Percentiles rank a stretch among this genome's conserved stretches.
Conservation (phyloP, 1,140 invertebrate genomes). For the Helicoverpa armigera region DNA sequence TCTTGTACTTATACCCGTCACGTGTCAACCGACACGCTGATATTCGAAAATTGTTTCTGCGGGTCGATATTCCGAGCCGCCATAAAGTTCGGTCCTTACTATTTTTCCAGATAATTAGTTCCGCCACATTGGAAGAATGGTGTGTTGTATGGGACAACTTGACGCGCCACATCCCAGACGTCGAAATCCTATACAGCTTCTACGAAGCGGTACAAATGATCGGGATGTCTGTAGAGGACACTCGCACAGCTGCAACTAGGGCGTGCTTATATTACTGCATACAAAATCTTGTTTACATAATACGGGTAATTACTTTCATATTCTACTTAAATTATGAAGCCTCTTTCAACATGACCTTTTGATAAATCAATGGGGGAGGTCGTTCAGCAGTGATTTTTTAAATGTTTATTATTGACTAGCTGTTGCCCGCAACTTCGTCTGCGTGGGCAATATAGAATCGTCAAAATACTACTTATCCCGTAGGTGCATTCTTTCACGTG, state of each 20-base stretch:
- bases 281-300: conserved; percentile 65
- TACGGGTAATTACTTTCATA: conserved; percentile 63
- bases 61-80: no score
- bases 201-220: conserved; percentile 66
- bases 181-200: conserved; percentile 61
- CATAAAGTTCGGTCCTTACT: no score
- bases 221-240: conserved; percentile 60
- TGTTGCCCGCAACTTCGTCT: no score
- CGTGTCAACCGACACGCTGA: no score
- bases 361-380: no score
- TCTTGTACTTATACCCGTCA: no score
- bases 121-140: conserved; percentile 71
- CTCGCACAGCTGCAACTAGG: conserved; percentile 63
- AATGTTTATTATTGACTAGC: no score
- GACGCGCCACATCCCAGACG: conserved; percentile 47
- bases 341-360: background rate
- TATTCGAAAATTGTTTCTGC: no score
- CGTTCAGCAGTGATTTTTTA: no score
- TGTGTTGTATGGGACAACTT: conserved; percentile 73
- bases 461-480: no score
- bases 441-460: no score
- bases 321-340: background rate
- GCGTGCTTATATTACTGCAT: conserved; percentile 73
- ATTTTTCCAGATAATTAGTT: conserved; percentile 64
- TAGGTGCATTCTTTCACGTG: no score